A percentile compares a stretch with the other conserved stretches of the same genome.
Evolutionary conservation across 2,888 invertebrate species (phyloP).

Genomic region (Lypha dubia): DNA sequence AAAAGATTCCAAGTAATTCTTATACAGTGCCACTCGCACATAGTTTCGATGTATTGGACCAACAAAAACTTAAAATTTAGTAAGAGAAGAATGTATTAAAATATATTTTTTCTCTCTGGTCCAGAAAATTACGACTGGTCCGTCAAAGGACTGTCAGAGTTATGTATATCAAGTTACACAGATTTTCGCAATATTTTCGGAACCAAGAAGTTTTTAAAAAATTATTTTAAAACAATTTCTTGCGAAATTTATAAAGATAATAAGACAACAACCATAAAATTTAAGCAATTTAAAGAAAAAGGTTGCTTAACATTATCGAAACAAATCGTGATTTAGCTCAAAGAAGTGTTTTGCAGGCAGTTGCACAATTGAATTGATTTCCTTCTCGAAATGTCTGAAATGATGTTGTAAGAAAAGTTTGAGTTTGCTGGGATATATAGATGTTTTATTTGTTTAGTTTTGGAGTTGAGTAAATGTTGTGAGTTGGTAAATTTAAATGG

Average conservation of each 20-base stretch:
- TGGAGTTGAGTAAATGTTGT: slow-evolving; percentile 26
- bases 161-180: too few species aligned
- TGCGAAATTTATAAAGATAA: too few species aligned
- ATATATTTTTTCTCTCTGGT: not conserved
- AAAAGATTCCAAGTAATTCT: not conserved
- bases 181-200: not conserved
- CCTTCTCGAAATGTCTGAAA: too few species aligned
- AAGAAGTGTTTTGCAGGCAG: too few species aligned
- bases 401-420: not conserved
- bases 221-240: too few species aligned
- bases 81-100: not conserved
- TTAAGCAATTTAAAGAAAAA: slow-evolving; percentile 28
- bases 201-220: not conserved
- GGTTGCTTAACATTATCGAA: too few species aligned
- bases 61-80: not conserved
- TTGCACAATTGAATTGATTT: too few species aligned
- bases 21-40: not conserved
- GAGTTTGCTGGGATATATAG: slow-evolving; percentile 8
- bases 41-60: not conserved
- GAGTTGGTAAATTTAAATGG: slow-evolving; percentile 35
- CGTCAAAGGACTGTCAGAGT: too few species aligned
- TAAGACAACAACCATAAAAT: slow-evolving; percentile 35
- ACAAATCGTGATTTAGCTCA: too few species aligned
- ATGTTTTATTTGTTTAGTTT: not conserved
- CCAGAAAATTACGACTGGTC: too few species aligned